Evolutionary conservation across 2,113 vertebrate genomes (phyloP).

Genomic region (Gopherus evgoodei): DNA sequence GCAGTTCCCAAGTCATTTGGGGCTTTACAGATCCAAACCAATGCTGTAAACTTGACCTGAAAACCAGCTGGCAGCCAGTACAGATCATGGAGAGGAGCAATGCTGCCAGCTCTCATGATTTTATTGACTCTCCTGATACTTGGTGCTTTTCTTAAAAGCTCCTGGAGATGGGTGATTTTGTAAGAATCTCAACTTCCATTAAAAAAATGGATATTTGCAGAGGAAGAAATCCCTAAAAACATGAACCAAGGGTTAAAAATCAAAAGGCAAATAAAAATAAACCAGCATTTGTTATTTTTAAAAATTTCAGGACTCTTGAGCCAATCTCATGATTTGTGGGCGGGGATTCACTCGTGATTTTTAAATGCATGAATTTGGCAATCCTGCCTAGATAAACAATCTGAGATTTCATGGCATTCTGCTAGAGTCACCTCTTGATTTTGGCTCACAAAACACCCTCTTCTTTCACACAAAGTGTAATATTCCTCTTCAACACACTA

Average conservation of each 20-base stretch:
- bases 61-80: neutral
- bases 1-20: neutral
- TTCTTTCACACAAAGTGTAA: neutral
- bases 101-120: neutral
- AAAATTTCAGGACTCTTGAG: neutral
- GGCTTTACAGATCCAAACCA: neutral
- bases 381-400: neutral
- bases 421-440: neutral
- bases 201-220: neutral
- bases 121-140: rapidly evolving
- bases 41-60: neutral
- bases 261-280: slow-evolving; percentile 15
- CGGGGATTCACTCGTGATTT: rapidly evolving
- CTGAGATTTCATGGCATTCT: neutral
- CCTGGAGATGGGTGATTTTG: neutral
- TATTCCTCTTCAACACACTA: rapidly evolving
- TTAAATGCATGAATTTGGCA: neutral
- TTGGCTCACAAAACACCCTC: neutral
- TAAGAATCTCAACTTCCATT: neutral
- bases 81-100: neutral
- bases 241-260: neutral
- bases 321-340: neutral
- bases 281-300: neutral
- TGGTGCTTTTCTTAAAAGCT: neutral
- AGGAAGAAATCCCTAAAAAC: neutral